Evolutionary conservation across 2,797 vertebrate species (phyloP), one percentile per base, ranked within the genome.

Genomic region (Muscicapa comitata): DNA sequence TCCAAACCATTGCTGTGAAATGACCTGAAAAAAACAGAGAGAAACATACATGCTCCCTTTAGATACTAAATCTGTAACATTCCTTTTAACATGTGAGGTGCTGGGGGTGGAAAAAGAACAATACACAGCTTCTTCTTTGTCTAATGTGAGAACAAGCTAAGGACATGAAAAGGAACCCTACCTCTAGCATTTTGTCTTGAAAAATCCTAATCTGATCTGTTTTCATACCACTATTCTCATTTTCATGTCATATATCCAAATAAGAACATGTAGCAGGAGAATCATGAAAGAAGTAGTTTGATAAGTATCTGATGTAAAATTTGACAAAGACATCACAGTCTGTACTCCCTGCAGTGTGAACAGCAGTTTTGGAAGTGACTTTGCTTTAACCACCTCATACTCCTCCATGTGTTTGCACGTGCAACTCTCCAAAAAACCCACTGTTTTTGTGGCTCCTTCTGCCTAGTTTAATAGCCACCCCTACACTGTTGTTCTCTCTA

Each of bases 1-100:
- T 99, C 99, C 99, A 99, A 48, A 99, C 98, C 99, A 99, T 99
- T 53, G 99, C 99, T 40, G 99, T 99, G 95, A 99, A 99, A 96
- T 99, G 99, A 58, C 99, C 99, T 99, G 93, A 74, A 86, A 66
- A 38, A 59, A 73, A 86, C 63, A 63, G 42, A 83, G 20, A 77
- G 16, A 80, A 88, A 48, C 10, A 53, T 33, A 77, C 4, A 26
- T 23, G 43, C 50, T 40, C 29, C 38, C 53, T 87, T 83, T 51
- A 71, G 31, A n/a, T 25, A 20, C n/a, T 59, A 33, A 80, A 80
- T n/a, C 45, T 74, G 2, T 11, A 89, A n/a, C 48, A 37, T 33
- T 48, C 23, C 47, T n/a, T 70, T 65, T 33, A 63, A 80, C 21
- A 13, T 0, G 0, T 33, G 35, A 76, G 38, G 9, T n/a, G 2